These are phyloP conservation scores for Holacanthella duospinosa DNA, from an alignment of 2,888 invertebrate species.

Conservation along the genomic window DNA sequence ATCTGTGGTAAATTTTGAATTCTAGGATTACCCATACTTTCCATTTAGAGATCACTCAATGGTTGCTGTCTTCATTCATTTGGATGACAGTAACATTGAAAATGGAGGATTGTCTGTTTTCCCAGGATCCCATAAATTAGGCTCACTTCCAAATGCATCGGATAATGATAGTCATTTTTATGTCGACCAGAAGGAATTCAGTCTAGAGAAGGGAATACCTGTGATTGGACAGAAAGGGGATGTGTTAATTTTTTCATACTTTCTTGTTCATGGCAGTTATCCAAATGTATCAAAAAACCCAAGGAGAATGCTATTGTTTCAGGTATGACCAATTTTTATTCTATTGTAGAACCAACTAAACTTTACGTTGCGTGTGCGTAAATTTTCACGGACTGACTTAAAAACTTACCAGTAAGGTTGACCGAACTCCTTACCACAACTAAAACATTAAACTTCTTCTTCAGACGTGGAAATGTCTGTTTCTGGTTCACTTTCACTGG, in stretches of 20 bases:
- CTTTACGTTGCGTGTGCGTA: too few species aligned
- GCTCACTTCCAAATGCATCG: constrained; percentile 48
- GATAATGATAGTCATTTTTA: constrained; percentile 40
- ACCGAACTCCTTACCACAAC: neutral
- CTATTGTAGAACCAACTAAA: too few species aligned
- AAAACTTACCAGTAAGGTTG: too few species aligned
- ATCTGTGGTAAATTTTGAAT: constrained; percentile 10
- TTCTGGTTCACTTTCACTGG: too few species aligned
- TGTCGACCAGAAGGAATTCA: constrained; percentile 31
- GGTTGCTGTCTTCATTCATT: constrained; percentile 50
- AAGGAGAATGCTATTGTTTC: constrained; percentile 49
- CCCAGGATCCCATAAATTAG: constrained; percentile 51
- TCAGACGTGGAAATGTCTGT: too few species aligned
- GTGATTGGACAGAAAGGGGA: constrained; percentile 49
- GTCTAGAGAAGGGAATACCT: constrained; percentile 44
- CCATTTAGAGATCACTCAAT: constrained; percentile 50
- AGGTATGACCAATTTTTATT: constrained; percentile 30
- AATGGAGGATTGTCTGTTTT: constrained; percentile 52
- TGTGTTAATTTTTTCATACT: constrained; percentile 51
- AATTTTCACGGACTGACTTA: too few species aligned
- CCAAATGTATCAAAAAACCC: constrained; percentile 45
- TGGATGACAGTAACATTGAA: constrained; percentile 49
- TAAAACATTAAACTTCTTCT: neutral
- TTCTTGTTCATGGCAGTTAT: constrained; percentile 51
- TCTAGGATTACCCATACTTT: constrained; percentile 52